Base-by-base conservation (phyloP, 2,113 vertebrate species). In the Verasper variegatus region DNA sequence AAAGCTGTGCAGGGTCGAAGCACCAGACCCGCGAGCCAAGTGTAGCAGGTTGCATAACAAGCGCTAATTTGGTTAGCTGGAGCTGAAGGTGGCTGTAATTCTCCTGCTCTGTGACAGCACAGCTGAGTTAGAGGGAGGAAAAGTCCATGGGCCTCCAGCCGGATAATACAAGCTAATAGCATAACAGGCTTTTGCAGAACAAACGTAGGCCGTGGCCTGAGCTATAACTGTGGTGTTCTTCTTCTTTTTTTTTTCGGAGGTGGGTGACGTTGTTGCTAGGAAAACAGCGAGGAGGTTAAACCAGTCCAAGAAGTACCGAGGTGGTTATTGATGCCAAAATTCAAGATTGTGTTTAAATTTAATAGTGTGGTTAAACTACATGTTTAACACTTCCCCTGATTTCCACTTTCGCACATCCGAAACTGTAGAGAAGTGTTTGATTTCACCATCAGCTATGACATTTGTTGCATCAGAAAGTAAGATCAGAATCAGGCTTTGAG, bases 51-150 rank as follows among this genome's bases (percentile, higher is more conserved):
- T 92, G 88, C 89, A 81, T 91, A 92, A 92, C 91, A 78, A 84
- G 84, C 78, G 84, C 91, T 92, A 92, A 92, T 90, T 92, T 89
- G 84, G 91, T 92, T 92, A 89, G 84, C 82, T 67, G 73, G 78
- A 65, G 75, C 76, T 80, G 85, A 80, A 57, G 51, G 82, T 31
- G 76, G 85, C 86, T 86, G 85, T 90, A 89, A 90, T 88, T 90
- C 82, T 85, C 78, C 85, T 54, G 84, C 83, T 51, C 70, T 77
- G 79, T 83, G 90, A 85, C 86, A 73, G 82, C 75, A 74, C 68
- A 66, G 73, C 78, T 60, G 80, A 64, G 75, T 24, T 2, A 61
- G 56, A 31, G 63, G 21, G 76, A 76, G 76, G 56, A 17, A 12
- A 82, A 78, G 67, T 80, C 77, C 73, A 72, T 76, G 51, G 85